Percentiles rank a stretch among this genome's conserved stretches.
Conservation (phyloP, 2,888 invertebrate genomes). For the Allophyes oxyacanthae region DNA sequence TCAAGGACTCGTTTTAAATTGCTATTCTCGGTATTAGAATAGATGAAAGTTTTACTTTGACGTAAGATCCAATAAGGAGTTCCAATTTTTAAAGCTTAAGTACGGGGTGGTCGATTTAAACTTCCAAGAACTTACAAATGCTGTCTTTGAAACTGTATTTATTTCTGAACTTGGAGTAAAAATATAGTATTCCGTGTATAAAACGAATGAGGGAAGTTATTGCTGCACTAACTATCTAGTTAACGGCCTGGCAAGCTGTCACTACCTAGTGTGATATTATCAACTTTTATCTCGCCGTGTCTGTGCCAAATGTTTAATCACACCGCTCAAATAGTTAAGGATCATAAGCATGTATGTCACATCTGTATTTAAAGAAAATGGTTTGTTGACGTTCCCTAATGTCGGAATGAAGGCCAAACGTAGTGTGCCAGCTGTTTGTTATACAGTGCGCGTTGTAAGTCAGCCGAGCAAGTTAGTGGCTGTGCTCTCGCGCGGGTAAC, state of each 20-base stretch:
- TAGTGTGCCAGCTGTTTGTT: conserved; percentile 40
- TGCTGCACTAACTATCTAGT: conserved; percentile 38
- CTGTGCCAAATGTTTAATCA: conserved; percentile 41
- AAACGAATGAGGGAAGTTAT: conserved; percentile 41
- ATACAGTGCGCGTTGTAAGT: conserved; percentile 48
- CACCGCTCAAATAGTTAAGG: conserved; percentile 20
- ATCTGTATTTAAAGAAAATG: conserved; percentile 44
- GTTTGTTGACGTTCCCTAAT: conserved; percentile 47
- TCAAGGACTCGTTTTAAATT: conserved; percentile 57
- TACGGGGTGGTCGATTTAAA: conserved; percentile 10
- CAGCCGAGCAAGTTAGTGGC: conserved; percentile 43
- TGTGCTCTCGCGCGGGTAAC: conserved; percentile 30
- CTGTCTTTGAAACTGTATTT: no score
- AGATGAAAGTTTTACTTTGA: conserved; percentile 51
- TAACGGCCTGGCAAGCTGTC: conserved; percentile 47
- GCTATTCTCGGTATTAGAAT: conserved; percentile 47
- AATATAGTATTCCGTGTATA: conserved; percentile 31
- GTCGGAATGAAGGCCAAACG: conserved; percentile 41
- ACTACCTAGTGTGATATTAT: conserved; percentile 36
- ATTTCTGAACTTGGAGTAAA: no score
- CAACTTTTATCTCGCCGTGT: conserved; percentile 34
- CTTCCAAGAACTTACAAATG: neutral
- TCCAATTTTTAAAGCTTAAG: conserved; percentile 36
- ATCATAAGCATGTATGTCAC: conserved; percentile 28
- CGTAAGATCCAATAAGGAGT: conserved; percentile 34